Conservation (phyloP, 1,140 invertebrate genomes). For the Hirudo medicinalis region DNA sequence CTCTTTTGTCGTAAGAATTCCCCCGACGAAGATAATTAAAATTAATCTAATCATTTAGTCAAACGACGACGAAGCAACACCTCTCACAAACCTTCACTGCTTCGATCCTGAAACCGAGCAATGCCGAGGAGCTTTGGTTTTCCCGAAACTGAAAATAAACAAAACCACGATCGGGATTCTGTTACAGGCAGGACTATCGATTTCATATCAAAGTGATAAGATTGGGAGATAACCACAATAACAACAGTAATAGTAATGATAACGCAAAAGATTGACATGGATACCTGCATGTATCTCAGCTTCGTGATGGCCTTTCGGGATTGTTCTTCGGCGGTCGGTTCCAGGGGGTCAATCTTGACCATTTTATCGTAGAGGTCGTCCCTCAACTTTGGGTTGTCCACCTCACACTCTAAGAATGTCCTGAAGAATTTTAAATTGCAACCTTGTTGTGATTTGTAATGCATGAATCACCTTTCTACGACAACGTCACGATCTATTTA, state of each 20-base stretch:
- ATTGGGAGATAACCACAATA: neutral
- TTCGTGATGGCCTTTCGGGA: slow-evolving; percentile 80
- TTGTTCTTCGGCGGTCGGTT: slow-evolving; percentile 79
- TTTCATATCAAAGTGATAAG: neutral
- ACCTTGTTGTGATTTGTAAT: too few relatives aligned
- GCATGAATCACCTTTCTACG: too few relatives aligned
- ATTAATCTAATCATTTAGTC: neutral
- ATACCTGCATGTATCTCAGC: slow-evolving; percentile 91
- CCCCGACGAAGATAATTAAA: too few relatives aligned
- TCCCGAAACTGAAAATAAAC: slow-evolving; percentile 50
- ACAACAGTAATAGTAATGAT: neutral
- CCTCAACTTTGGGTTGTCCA: slow-evolving; percentile 51
- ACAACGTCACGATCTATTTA: too few relatives aligned
- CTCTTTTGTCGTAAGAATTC: neutral
- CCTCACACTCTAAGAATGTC: slow-evolving; percentile 86
- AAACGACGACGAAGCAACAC: neutral
- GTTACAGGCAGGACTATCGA: neutral
- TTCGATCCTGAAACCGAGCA: slow-evolving; percentile 87
- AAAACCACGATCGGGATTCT: slow-evolving; percentile 9
- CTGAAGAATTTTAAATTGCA: slow-evolving; percentile 28
- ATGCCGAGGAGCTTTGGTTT: slow-evolving; percentile 87
- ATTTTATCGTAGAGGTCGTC: slow-evolving; percentile 95
- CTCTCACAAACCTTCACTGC: slow-evolving; percentile 59
- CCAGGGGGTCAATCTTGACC: slow-evolving; percentile 77
- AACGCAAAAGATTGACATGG: neutral